Percentiles rank a stretch among this genome's conserved stretches.
phyloP scores from a whole-genome alignment of 2,888 invertebrate genomes.

The Muschampia plurimacula region DNA sequence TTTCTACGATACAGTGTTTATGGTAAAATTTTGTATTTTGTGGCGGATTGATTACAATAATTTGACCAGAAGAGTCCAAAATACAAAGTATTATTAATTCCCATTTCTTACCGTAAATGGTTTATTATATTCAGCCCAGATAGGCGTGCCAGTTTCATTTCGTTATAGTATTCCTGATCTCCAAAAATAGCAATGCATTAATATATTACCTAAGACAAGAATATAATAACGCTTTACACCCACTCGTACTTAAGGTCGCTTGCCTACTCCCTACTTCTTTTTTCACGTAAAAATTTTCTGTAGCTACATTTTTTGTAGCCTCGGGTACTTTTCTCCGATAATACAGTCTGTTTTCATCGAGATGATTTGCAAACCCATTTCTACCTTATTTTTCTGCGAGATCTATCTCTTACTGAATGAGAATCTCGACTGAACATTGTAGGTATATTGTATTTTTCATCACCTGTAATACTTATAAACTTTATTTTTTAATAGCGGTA shows the following conservation, averaged over 20 bases:
- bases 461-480: background rate
- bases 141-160: no score
- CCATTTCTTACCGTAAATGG: background rate
- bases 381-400: constrained; percentile 3
- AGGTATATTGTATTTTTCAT: background rate
- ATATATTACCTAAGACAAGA: no score
- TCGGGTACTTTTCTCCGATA: constrained; percentile 4
- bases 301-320: constrained; percentile 4
- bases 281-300: background rate
- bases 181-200: no score
- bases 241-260: background rate
- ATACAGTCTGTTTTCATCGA: constrained; percentile 5
- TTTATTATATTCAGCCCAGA: no score
- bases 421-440: background rate
- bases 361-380: constrained; percentile 3
- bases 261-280: background rate
- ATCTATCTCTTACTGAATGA: constrained; percentile 6
- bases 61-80: no score
- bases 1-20: background rate
- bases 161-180: no score
- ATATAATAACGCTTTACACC: no score
- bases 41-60: no score
- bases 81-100: background rate
- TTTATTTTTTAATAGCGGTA: no score
- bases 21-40: constrained; percentile 7